Conservation (phyloP, 2,888 invertebrate species). For the Melangyna quadrimaculata region DNA sequence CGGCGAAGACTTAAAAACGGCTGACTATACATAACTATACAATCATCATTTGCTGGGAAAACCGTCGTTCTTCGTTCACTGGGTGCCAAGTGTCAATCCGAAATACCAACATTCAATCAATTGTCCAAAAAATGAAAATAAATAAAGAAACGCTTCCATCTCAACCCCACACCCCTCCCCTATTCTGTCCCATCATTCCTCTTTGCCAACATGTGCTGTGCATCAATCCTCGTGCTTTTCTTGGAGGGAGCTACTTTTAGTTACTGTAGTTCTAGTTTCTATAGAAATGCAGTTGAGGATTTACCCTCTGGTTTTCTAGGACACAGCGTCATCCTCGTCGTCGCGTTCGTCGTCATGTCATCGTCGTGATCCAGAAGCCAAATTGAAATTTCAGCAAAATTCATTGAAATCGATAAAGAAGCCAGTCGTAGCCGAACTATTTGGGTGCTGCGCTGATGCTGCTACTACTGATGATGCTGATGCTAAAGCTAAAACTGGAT, state of each 20-base stretch:
- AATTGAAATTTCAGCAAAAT: constrained; percentile 72
- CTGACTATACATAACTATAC: constrained; percentile 69
- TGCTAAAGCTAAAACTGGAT: neutral
- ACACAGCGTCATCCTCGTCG: constrained; percentile 22
- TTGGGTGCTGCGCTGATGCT: neutral
- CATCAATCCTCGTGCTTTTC: neutral
- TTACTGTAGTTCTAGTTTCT: constrained; percentile 26
- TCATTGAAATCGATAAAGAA: constrained; percentile 66
- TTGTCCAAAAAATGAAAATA: constrained; percentile 68
- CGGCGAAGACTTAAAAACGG: constrained; percentile 66
- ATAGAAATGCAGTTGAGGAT: constrained; percentile 63
- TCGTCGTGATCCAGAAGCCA: constrained; percentile 62
- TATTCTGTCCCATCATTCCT: neutral
- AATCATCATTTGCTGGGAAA: constrained; percentile 40
- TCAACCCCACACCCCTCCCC: neutral
- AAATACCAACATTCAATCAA: constrained; percentile 72
- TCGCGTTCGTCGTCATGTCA: neutral
- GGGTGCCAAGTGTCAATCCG: constrained; percentile 71
- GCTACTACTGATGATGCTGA: neutral
- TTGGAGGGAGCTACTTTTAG: constrained; percentile 46
- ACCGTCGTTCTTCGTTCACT: constrained; percentile 45
- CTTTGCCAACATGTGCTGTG: neutral
- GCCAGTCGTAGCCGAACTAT: constrained; percentile 15
- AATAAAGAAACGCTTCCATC: constrained; percentile 36
- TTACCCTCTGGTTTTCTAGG: constrained; percentile 65